These are phyloP conservation scores for Calameuta idolon DNA, from an alignment of 2,888 invertebrate species.

Conservation along the genomic window DNA sequence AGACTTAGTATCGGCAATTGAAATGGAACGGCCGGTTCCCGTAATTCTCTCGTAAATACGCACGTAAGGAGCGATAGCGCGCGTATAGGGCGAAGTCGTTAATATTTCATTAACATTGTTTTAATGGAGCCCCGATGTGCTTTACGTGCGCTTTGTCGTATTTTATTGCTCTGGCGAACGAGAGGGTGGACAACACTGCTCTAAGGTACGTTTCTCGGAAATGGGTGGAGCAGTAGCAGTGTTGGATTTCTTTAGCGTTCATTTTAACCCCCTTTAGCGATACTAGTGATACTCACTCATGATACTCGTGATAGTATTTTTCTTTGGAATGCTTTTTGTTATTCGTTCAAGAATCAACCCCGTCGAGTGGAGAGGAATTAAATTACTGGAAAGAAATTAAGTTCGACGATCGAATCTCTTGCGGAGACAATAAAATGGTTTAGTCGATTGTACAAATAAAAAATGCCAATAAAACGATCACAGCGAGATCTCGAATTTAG, in stretches of 20 bases:
- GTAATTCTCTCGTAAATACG: neutral
- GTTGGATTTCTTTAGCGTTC: neutral
- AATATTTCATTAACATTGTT: slow-evolving; percentile 61
- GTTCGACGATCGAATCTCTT: neutral
- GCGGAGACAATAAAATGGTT: neutral
- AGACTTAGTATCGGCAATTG: neutral
- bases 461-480: neutral
- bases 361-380: neutral
- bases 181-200: slow-evolving; percentile 9
- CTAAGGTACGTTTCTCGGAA: neutral
- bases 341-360: neutral
- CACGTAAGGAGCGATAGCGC: slow-evolving; percentile 22
- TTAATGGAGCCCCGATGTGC: slow-evolving; percentile 32
- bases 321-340: neutral
- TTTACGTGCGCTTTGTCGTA: slow-evolving; percentile 36
- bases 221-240: neutral
- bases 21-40: neutral
- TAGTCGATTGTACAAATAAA: neutral
- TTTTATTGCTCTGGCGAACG: slow-evolving; percentile 41
- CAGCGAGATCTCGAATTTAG: neutral
- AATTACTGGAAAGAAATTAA: neutral
- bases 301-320: neutral
- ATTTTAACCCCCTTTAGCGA: neutral
- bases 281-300: neutral
- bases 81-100: slow-evolving; percentile 54